Evolutionary conservation across 2,797 vertebrate species (phyloP).

Genomic region (Hippopotamyrus pictus): DNA sequence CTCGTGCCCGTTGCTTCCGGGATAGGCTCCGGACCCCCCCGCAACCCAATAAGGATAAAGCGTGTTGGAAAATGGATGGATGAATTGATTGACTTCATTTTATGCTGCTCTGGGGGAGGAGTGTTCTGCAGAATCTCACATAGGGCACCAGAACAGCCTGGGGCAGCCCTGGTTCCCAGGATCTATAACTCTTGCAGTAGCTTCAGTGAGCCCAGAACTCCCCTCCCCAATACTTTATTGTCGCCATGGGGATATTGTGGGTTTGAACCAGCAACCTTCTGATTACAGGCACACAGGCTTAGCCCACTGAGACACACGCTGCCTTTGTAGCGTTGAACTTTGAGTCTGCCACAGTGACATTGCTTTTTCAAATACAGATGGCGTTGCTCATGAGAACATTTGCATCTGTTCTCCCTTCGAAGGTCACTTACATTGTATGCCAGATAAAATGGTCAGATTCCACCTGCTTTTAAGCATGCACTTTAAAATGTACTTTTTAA

Average conservation of each 20-base stretch:
- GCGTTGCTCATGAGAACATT: conserved; percentile 20
- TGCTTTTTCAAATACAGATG: neutral
- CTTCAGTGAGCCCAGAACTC: neutral
- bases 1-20: too few relatives aligned
- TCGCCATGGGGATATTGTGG: neutral
- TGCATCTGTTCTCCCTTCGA: conserved; percentile 17
- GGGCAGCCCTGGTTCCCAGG: neutral
- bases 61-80: too few relatives aligned
- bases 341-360: neutral
- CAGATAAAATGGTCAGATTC: conserved; percentile 8
- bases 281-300: neutral
- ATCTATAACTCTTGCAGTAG: neutral
- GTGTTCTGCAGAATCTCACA: neutral
- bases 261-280: too few relatives aligned
- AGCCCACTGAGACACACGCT: neutral
- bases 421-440: neutral
- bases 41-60: too few relatives aligned
- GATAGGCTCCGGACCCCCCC: too few relatives aligned
- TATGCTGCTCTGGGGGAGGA: neutral
- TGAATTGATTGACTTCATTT: neutral
- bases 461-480: neutral
- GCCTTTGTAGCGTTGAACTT: neutral
- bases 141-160: neutral
- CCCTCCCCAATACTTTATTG: neutral
- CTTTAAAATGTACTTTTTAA: neutral